Evolutionary conservation across 1,140 invertebrate genomes (phyloP).

Genomic region (Apis cerana): DNA sequence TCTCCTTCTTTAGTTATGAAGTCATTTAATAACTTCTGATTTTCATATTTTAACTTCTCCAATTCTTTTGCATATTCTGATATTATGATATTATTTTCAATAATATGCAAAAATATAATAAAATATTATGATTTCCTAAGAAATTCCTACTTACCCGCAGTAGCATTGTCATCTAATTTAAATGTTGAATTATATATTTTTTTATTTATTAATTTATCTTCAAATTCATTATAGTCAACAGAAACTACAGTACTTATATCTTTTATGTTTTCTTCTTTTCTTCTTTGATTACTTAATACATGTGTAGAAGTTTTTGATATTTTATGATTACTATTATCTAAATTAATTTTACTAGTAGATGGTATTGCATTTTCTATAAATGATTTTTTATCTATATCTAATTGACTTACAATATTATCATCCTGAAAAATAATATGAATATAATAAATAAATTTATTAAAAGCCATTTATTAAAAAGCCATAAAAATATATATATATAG

Average conservation of each 20-base stretch:
- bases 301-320: conserved; percentile 46
- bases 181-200: conserved; percentile 71
- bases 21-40: conserved; percentile 68
- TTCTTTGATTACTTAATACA: conserved; percentile 32
- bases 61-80: conserved; percentile 50
- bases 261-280: neutral
- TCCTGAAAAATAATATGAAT: conserved; percentile 28
- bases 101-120: conserved; percentile 9
- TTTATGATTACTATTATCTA: conserved; percentile 19
- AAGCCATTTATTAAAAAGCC: too few relatives aligned
- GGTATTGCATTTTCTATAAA: neutral
- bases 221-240: conserved; percentile 58
- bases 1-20: conserved; percentile 75
- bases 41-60: conserved; percentile 68
- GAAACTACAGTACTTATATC: conserved; percentile 13
- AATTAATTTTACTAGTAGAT: conserved; percentile 33
- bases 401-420: neutral
- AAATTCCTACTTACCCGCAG: conserved; percentile 52
- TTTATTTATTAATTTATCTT: conserved; percentile 53
- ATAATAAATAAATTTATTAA: too few relatives aligned
- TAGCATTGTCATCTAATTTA: conserved; percentile 37
- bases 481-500: neutral
- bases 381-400: neutral
- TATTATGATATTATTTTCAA: conserved; percentile 42
- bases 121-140: neutral